Evolutionary conservation across 1,140 invertebrate species (phyloP), one percentile per base, ranked within the genome.

Genomic region (Temnothorax curvispinosus): DNA sequence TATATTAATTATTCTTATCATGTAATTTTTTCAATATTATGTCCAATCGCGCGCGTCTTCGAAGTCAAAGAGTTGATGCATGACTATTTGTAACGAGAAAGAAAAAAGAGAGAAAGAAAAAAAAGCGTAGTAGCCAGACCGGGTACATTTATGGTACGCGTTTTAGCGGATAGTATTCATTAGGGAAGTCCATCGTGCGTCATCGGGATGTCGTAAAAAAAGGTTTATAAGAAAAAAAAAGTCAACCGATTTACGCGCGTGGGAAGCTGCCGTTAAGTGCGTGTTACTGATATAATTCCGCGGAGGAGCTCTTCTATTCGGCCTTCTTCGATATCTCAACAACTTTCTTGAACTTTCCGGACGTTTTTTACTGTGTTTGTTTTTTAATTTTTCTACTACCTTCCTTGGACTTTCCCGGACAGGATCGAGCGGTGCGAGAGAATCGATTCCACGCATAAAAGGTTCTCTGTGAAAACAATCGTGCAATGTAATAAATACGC

Each of bases 141-240:
- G 56, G 47, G 60, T 90, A 74, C 71, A 86, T 84, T 85, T 80
- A 89, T 84, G 67, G 44, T 2, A 64, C 38, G 35, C 58, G 50
- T 89, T 74, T 85, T 85, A n/a, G 52, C 35, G 75, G 75, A 86
- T 84, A 89, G 74, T 67, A 89, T 89, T 87, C 86, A 89, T 90
- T 65, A 81, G 44, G 69, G 32, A 76, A 52, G 62, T 64, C 56
- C 56, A 18, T 47, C 56, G 71, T 47, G 58, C 81, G 87, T 89
- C 82, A 76, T 62, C 67, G 60, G 50, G n/a, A 21, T 21, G 32
- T 0, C 9, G 27, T 76, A 74, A 85, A 89, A 87, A 90, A 75
- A 67, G 3, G 41, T 1, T 11, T 13, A 54, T 18, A 72, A 81
- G 76, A 86, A 89, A 87, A 81, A 81, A 85, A 86, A 89, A 87